Evolutionary conservation across 2,888 invertebrate species (phyloP), one percentile per base, ranked within the genome.

Genomic region (Habrosyne pyritoides): DNA sequence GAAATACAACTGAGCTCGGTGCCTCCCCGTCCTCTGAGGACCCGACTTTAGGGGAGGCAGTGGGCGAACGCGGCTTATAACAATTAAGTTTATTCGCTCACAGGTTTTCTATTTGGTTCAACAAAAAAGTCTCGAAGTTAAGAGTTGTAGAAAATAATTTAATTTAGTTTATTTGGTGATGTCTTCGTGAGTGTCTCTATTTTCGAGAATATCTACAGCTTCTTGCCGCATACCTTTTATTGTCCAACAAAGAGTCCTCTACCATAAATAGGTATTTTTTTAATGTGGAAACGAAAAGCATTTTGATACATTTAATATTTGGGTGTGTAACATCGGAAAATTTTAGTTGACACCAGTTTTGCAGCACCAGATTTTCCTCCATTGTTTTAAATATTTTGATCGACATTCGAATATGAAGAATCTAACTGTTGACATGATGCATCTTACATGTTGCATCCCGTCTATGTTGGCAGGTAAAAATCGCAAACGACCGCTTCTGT

Each of bases 11-110:
- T 79, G 74, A 70, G 80, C 79, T 74, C 74, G 71, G 65, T 69
- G 72, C 70, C 66, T 70, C 83, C 77, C 83, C 75, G 70, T 68
- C 80, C 81, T 77, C 78, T 71, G 74, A 72, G 70, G 71, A 77
- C 72, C 71, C 73, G 66, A 78, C 71, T 70, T 54, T 58, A 60
- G 77, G 84, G 87, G 88, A 70, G 87, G 87, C 79, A 81, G 83
- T 77, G 83, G 79, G 83, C 82, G 80, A 86, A 81, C 86, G 83
- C 85, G 87, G 87, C 90, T 91, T 92, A 88, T 84, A 89, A 91
- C 92, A 91, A 91, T 92, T 91, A 91, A 90, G 89, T 91, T 90
- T 90, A 89, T 89, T 89, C 87, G 80, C 82, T 86, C 77, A 77
- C 83, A 84, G 81, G 79, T 87, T 87, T 87, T 87, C 82, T 82